Percentiles rank a stretch among this genome's conserved stretches.
Conservation (phyloP, 2,113 vertebrate genomes). For the Casuarius casuarius region DNA sequence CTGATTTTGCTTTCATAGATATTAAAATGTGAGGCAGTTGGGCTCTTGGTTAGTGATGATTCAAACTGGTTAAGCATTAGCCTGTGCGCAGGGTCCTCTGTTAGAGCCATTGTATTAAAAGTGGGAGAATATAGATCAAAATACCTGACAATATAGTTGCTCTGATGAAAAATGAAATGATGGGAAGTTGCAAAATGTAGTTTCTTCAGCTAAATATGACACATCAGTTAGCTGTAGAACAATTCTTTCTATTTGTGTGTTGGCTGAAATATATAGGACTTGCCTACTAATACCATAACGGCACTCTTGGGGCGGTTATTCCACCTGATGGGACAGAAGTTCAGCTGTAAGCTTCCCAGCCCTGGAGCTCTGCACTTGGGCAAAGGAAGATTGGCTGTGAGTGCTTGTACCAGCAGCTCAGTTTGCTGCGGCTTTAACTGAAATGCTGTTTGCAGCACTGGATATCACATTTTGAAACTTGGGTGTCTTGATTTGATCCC, state of each 20-base stretch:
- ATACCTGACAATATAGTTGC: too few relatives aligned
- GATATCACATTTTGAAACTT: neutral
- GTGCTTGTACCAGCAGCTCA: accelerated
- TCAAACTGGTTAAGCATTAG: neutral
- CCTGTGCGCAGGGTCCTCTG: neutral
- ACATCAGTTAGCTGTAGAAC: neutral
- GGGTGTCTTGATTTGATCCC: neutral
- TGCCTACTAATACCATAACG: accelerated
- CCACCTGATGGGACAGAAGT: neutral
- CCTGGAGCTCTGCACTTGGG: accelerated
- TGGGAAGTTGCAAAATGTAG: too few relatives aligned
- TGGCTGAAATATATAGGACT: neutral
- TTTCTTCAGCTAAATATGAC: neutral
- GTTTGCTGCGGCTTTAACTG: neutral
- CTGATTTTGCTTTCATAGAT: neutral
- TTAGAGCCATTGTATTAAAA: neutral
- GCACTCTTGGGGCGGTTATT: neutral
- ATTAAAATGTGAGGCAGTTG: accelerated
- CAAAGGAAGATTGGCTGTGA: neutral
- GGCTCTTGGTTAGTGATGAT: neutral
- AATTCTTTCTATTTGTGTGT: neutral
- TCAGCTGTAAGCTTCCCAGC: neutral
- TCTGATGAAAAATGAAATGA: neutral
- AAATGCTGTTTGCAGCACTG: neutral
- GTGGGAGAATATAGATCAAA: neutral